A percentile compares a stretch with the other conserved stretches of the same genome.
Conservation (phyloP, 2,113 vertebrate species). For the Limnothrissa miodon region DNA sequence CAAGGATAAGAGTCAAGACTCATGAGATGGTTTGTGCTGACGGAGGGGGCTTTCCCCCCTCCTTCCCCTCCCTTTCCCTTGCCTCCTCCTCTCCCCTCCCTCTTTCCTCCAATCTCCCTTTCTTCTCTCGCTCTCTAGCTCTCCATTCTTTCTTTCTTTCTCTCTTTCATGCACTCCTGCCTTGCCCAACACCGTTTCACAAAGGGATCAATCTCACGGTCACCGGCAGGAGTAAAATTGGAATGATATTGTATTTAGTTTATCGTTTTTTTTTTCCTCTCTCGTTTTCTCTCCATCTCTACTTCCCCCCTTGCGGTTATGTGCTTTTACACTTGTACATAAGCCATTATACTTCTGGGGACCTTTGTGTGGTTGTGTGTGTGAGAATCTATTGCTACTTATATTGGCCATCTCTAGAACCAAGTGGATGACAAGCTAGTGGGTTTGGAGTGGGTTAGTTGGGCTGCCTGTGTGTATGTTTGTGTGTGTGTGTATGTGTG, state of each 20-base stretch:
- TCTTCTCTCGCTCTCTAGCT: background rate
- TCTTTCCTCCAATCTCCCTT: background rate
- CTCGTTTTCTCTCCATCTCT: background rate
- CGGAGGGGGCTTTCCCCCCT: conserved; percentile 2
- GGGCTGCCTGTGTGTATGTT: too few species aligned
- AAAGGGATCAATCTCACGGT: background rate
- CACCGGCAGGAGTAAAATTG: background rate
- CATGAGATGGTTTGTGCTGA: conserved; percentile 21
- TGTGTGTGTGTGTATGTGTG: too few species aligned
- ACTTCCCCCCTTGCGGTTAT: background rate
- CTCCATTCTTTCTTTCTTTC: background rate
- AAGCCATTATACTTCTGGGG: background rate
- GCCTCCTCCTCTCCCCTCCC: background rate
- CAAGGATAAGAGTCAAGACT: conserved; percentile 58
- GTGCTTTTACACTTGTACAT: background rate
- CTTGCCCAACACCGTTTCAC: conserved; percentile 13
- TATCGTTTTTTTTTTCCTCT: background rate
- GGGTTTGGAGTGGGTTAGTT: background rate
- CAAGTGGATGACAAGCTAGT: background rate
- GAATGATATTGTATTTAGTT: background rate
- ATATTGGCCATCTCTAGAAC: background rate
- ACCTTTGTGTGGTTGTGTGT: background rate
- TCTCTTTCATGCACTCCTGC: background rate
- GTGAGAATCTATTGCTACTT: background rate
- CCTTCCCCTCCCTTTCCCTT: too few species aligned